These are phyloP conservation scores for Drosophila neocordata DNA, from an alignment of 1,140 invertebrate genomes.

Conservation along the genomic window DNA sequence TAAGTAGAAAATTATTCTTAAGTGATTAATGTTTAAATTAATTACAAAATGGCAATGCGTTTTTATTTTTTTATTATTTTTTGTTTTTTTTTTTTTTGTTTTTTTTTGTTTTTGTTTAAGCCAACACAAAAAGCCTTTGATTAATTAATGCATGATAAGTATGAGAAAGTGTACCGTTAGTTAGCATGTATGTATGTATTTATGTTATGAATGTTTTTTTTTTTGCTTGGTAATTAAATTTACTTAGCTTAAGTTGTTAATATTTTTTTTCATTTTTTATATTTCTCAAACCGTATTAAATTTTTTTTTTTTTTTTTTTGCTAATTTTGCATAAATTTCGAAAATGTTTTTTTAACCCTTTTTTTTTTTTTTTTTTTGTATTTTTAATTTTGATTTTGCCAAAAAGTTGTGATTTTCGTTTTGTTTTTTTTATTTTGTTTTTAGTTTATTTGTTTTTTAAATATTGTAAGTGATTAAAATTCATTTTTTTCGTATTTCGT, in stretches of 20 bases:
- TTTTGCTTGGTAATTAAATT: constrained; percentile 28
- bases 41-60: constrained; percentile 59
- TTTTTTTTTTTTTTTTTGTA: constrained; percentile 25
- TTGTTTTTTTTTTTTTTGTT: background rate
- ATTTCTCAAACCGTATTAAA: constrained; percentile 32
- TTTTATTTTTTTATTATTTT: constrained; percentile 13
- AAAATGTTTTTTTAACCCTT: constrained; percentile 37
- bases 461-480: constrained; percentile 24
- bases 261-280: constrained; percentile 19
- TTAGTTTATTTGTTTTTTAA: constrained; percentile 43
- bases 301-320: constrained; percentile 11
- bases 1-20: constrained; percentile 74
- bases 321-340: constrained; percentile 35
- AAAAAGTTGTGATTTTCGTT: constrained; percentile 50
- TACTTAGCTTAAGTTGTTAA: constrained; percentile 52
- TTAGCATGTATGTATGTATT: constrained; percentile 6
- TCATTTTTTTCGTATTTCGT: constrained; percentile 26
- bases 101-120: constrained; percentile 36
- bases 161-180: constrained; percentile 49
- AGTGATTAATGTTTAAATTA: constrained; percentile 55
- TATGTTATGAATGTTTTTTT: background rate
- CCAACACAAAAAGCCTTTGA: constrained; percentile 64
- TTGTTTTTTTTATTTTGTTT: constrained; percentile 10
- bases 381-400: constrained; percentile 77
- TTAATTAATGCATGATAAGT: constrained; percentile 49